These are phyloP conservation scores for Drosophila mettleri DNA, from an alignment of 2,888 invertebrate genomes.

Conservation along the genomic window DNA sequence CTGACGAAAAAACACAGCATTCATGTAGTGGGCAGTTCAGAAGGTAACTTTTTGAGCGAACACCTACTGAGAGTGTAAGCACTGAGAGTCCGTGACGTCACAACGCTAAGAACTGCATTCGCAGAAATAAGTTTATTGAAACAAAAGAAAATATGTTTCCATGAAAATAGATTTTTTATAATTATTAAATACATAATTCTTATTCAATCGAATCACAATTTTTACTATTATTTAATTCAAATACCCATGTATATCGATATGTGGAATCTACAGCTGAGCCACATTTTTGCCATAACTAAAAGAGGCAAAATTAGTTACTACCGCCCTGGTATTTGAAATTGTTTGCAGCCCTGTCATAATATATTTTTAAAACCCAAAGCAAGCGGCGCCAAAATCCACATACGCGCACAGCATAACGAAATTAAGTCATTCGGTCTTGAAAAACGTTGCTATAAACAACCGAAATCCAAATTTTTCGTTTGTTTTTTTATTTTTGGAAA, in stretches of 20 bases:
- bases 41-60: constrained; percentile 30
- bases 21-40: neutral
- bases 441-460: constrained; percentile 4
- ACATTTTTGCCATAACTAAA: constrained; percentile 5
- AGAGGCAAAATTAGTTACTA: neutral
- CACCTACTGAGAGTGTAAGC: constrained; percentile 27
- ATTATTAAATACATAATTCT: neutral
- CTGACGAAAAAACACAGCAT: constrained; percentile 44
- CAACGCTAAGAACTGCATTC: neutral
- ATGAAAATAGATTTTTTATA: neutral
- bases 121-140: neutral
- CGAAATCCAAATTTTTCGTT: constrained; percentile 31
- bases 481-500: neutral
- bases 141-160: too few relatives aligned
- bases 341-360: constrained; percentile 22
- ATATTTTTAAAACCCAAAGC: constrained; percentile 9
- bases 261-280: neutral
- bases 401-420: neutral
- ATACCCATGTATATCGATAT: constrained; percentile 11
- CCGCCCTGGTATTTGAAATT: constrained; percentile 18
- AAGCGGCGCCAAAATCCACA: constrained; percentile 45
- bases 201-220: fast-evolving
- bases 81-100: constrained; percentile 18
- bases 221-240: neutral
- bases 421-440: constrained; percentile 9